Evolutionary conservation across 2,113 vertebrate species (phyloP).

Genomic region (Ascaphus truei): DNA sequence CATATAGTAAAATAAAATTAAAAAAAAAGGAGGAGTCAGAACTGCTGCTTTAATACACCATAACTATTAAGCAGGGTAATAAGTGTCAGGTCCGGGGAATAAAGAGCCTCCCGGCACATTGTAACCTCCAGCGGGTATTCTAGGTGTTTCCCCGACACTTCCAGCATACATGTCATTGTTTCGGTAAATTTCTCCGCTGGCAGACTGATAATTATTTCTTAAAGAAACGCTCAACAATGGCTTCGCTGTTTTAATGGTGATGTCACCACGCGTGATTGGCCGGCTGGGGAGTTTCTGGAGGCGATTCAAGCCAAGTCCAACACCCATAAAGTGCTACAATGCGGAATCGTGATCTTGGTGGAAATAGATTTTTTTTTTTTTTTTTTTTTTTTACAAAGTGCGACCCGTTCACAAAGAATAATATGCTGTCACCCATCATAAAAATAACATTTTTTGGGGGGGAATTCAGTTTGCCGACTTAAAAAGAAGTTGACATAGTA

Average conservation of each 20-base stretch:
- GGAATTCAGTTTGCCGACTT: too few species aligned
- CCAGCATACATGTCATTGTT: conserved; percentile 35
- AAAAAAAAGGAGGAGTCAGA: too few species aligned
- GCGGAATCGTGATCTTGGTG: conserved; percentile 59
- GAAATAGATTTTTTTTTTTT: conserved; percentile 56
- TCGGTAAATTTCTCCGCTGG: background rate
- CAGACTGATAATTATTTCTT: conserved; percentile 10
- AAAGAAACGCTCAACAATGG: conserved; percentile 50
- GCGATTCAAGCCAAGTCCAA: conserved; percentile 61
- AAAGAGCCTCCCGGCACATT: too few species aligned
- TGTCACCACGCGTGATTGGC: conserved; percentile 34
- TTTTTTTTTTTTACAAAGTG: conserved; percentile 7
- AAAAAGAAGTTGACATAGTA: too few species aligned
- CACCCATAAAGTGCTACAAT: conserved; percentile 47
- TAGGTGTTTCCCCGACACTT: conserved; percentile 26
- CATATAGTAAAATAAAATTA: too few species aligned
- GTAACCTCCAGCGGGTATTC: background rate
- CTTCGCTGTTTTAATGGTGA: conserved; percentile 53
- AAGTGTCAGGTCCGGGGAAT: too few species aligned
- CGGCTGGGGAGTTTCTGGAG: conserved; percentile 29
- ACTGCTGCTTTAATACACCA: too few species aligned
- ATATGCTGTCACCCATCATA: background rate
- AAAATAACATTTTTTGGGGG: too few species aligned
- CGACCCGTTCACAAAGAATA: background rate
- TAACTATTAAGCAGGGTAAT: too few species aligned